Percentiles rank a stretch among this genome's conserved stretches.
These are phyloP conservation scores for Schizaphis graminum DNA, from an alignment of 2,888 invertebrate species.

Conservation along the genomic window DNA sequence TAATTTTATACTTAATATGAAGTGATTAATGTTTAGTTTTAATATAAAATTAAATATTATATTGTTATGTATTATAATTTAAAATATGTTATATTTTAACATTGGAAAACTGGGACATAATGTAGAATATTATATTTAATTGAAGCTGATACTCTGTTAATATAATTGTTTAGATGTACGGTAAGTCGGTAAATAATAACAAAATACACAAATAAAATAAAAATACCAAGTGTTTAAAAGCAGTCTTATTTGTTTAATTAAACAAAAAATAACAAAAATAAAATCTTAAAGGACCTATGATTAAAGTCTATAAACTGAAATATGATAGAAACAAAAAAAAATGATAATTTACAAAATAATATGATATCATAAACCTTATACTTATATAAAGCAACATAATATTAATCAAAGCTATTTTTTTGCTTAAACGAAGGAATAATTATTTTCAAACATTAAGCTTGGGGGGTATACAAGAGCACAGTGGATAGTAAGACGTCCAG, in stretches of 20 bases:
- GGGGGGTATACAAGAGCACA: background rate
- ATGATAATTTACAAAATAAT: conserved; percentile 38
- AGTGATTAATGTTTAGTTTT: conserved; percentile 27
- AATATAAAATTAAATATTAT: background rate
- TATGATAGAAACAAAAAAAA: conserved; percentile 54
- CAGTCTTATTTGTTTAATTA: conserved; percentile 65
- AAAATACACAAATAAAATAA: conserved; percentile 46
- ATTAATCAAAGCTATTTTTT: conserved; percentile 57
- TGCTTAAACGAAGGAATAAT: conserved; percentile 34
- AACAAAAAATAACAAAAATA: conserved; percentile 64
- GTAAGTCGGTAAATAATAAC: conserved; percentile 6
- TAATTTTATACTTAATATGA: conserved; percentile 17
- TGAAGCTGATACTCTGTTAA: background rate
- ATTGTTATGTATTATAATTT: background rate
- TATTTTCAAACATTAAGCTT: conserved; percentile 15
- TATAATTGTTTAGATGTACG: background rate
- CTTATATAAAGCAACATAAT: conserved; percentile 32
- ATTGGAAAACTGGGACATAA: background rate
- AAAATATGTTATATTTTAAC: conserved; percentile 21
- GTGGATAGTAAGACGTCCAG: background rate
- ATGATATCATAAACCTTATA: conserved; percentile 48
- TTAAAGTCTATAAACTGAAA: conserved; percentile 61
- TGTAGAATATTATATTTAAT: background rate
- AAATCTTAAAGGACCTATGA: conserved; percentile 57
- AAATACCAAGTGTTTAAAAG: conserved; percentile 58